Percentiles rank a stretch among this genome's conserved stretches.
Conservation (phyloP, 2,888 invertebrate species). For the Calameuta idolon region DNA sequence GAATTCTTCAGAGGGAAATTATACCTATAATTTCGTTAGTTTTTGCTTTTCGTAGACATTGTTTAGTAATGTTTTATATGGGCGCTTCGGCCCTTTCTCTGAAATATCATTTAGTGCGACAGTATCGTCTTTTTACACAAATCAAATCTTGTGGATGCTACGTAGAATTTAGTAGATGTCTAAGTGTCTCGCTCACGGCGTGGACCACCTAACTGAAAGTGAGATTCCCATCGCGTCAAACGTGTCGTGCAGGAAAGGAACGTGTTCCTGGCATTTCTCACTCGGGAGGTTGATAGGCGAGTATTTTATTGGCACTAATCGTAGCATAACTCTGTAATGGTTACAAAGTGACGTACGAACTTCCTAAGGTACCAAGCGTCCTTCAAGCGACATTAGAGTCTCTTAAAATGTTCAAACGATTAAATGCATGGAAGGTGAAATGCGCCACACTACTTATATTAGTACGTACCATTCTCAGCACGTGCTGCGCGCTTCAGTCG, state of each 20-base stretch:
- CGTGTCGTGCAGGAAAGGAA: not conserved
- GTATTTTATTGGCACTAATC: constrained; percentile 43
- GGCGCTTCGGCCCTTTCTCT: not conserved
- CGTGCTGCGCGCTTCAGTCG: not conserved
- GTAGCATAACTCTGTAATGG: constrained; percentile 41
- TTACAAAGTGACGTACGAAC: constrained; percentile 43
- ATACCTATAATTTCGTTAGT: not conserved
- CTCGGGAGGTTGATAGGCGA: constrained; percentile 9
- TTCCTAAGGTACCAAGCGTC: not conserved
- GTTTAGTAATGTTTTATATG: not conserved
- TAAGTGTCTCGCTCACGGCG: not conserved
- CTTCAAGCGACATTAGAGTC: not conserved
- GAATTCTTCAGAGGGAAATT: not conserved
- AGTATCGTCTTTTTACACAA: not conserved
- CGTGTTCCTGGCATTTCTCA: not conserved
- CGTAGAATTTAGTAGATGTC: not conserved
- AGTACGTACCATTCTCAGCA: not conserved
- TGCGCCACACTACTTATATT: not conserved
- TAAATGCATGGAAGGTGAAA: constrained; percentile 13
- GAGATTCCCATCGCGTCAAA: constrained; percentile 3
- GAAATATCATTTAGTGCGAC: not conserved
- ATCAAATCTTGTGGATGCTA: not conserved
- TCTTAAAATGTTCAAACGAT: constrained; percentile 9
- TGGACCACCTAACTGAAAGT: not conserved
- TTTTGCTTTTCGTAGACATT: not conserved